These are phyloP conservation scores for Halocaridina rubra DNA, from an alignment of 2,888 invertebrate species.

Conservation along the genomic window DNA sequence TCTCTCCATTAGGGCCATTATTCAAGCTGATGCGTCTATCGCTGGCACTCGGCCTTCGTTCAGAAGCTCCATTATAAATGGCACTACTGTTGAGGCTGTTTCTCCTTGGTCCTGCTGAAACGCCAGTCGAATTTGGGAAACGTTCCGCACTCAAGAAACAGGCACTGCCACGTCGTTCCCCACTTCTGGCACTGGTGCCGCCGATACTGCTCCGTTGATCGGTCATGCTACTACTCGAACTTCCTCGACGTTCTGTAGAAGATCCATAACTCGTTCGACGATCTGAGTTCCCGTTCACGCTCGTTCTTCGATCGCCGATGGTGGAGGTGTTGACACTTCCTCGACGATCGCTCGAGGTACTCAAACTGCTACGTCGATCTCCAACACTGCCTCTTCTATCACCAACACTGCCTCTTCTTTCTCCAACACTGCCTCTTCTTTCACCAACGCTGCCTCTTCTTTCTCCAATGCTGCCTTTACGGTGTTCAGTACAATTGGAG, in stretches of 20 bases:
- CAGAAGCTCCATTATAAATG: background rate
- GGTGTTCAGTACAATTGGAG: constrained; percentile 20
- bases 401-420: background rate
- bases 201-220: background rate
- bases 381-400: constrained; percentile 20
- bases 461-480: constrained; percentile 10
- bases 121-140: background rate
- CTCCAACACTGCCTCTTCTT: background rate
- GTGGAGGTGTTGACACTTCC: constrained; percentile 19
- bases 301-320: constrained; percentile 16
- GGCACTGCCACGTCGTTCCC: background rate
- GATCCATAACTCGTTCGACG: constrained; percentile 7
- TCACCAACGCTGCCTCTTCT: constrained; percentile 11
- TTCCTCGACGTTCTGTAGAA: background rate
- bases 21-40: constrained; percentile 6
- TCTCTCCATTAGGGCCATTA: background rate
- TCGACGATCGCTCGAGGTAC: background rate
- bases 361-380: constrained; percentile 17
- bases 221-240: background rate
- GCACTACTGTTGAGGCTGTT: background rate
- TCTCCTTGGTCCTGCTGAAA: background rate
- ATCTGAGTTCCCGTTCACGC: background rate
- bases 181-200: background rate
- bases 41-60: background rate
- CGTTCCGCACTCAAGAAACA: background rate